Base-by-base conservation (phyloP, 2,888 invertebrate species). In the Cistogaster globosa region DNA sequence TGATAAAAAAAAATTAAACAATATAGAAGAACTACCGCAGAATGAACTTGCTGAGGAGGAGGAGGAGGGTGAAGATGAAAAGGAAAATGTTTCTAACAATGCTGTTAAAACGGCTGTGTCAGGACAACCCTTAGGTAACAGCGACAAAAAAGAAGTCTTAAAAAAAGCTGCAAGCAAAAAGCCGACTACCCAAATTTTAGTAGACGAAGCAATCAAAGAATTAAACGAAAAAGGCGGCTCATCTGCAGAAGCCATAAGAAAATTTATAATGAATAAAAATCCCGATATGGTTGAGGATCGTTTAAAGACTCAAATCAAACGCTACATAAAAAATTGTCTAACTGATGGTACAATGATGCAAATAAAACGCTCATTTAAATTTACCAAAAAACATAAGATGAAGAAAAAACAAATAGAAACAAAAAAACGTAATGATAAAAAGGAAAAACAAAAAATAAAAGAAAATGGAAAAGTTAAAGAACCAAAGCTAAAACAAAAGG, bases 201-300 rank as follows among this genome's bases (percentile, higher is more conserved):
- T 95, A 0, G 93, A 93, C 87, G 92, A 91, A 45, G 95, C 95
- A 2, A 93, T 94, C 65, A 92, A 91, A 83, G 90, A 91, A 74
- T 89, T 94, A 67, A 94, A 94, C 88, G 94, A 94, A 88, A 93
- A 94, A 38, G 93, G 93, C 72, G 95, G 95, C 38, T 95, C 94
- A 0, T 95, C 95, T 0, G 88, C 91, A 86, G 93, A 90, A 89
- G 93, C 93, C 2, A 89, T 90, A 9, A 95, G 95, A 90, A 95
- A 95, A 89, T 95, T 94, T 90, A 93, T 96, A 67, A 91, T 93
- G 12, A 92, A 93, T 32, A 94, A 93, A 78, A 95, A 95, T 93
- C 57, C 74, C 1, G 94, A 94, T 82, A 92, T 94, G 8, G 95
- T 95, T 88, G 93, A 93, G 0, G 94, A 94, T 81, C 95, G 94